Base-by-base conservation (phyloP, 1,140 invertebrate genomes). In the Drosophila ficusphila region DNA sequence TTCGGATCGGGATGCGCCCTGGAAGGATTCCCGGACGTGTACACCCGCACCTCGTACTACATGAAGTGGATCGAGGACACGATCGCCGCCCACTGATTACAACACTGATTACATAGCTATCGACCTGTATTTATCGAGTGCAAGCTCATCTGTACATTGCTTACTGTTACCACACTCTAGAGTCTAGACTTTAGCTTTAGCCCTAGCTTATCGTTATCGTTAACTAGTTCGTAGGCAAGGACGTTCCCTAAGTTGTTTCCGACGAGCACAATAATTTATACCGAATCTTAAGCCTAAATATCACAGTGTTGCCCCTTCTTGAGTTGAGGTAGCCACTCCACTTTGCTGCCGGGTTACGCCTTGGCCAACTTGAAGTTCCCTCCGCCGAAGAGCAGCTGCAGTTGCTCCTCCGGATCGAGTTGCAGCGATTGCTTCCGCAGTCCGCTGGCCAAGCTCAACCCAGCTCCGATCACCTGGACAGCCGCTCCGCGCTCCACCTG, bases 1-100 rank as follows among this genome's bases (percentile, higher is more conserved):
- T 98, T 97, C 86, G 97, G 97, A 0, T 97, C 96, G 0, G 96
- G 97, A 19, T 98, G 97, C 91, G 97, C 96, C 0, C 93, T 95
- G 56, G 94, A 96, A 31, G 96, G 96, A 7, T 96, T 95, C 62
- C 96, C 96, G 0, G 97, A 97, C 68, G 96, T 98, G 1, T 97
- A 97, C 79, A 97, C 97, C 1, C 94, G 95, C 76, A 94, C 97
- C 21, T 95, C 95, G 0, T 95, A 96, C 89, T 97, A 97, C 77
- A 91, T 97, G n/a, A 93, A 95, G 3, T 98, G 97, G 97, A 97
- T 98, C 25, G 93, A 92, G 54, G 92, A 93, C 7, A 92, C 93
- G 44, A 92, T 94, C 29, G 78, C 89, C 60, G 75, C 82, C 48
- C 83, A 88, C 47, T 88, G 36, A 34, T 19, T 7, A 38, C 34